Conservation (phyloP, 2,888 invertebrate species). For the Nymphalis polychloros region DNA sequence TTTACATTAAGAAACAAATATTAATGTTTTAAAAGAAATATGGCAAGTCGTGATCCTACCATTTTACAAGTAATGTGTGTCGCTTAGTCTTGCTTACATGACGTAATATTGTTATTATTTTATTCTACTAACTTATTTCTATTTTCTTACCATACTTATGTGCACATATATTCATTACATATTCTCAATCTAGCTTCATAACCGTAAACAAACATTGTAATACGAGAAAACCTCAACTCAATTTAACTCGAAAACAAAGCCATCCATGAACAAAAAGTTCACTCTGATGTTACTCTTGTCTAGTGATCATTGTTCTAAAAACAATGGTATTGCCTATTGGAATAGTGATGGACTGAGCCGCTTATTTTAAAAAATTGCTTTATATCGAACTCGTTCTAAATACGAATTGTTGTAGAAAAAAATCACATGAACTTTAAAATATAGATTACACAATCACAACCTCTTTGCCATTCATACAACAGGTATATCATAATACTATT, state of each 20-base stretch:
- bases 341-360: constrained; percentile 13
- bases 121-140: too few species aligned
- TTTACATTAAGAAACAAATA: too few species aligned
- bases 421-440: not conserved
- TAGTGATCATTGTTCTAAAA: constrained; percentile 30
- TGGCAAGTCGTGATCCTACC: too few species aligned
- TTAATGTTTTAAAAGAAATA: too few species aligned
- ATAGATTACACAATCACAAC: not conserved
- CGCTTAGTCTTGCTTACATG: too few species aligned
- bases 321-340: constrained; percentile 22
- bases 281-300: constrained; percentile 17
- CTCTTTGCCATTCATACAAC: too few species aligned
- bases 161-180: too few species aligned
- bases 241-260: constrained; percentile 29
- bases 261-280: constrained; percentile 20
- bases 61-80: too few species aligned
- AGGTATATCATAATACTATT: too few species aligned
- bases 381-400: not conserved
- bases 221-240: constrained; percentile 18
- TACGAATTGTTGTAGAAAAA: not conserved
- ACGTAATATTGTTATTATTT: too few species aligned
- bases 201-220: constrained; percentile 10
- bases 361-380: constrained; percentile 2
- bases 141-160: too few species aligned
- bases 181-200: not conserved